Evolutionary conservation across 2,888 invertebrate genomes (phyloP).

Genomic region (Acronicta psi): DNA sequence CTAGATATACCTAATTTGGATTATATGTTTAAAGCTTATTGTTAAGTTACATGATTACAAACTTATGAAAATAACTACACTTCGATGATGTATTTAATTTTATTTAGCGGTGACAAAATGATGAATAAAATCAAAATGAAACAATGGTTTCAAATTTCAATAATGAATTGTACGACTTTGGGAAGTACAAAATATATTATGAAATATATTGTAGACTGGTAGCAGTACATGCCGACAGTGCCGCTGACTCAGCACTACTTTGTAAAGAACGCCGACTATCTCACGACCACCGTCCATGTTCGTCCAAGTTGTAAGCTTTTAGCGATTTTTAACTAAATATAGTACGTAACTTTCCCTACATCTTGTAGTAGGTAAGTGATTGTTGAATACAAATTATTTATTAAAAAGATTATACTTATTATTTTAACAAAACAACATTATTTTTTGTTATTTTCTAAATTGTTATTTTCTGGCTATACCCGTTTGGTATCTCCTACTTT

Average conservation of each 20-base stretch:
- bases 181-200: constrained; percentile 10
- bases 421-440: no score
- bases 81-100: constrained; percentile 22
- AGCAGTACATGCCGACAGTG: constrained; percentile 58
- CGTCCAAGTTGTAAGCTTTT: constrained; percentile 43
- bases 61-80: constrained; percentile 14
- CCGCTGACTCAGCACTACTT: constrained; percentile 79
- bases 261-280: constrained; percentile 74
- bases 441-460: no score
- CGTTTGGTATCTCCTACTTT: no score
- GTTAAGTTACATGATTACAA: constrained; percentile 17
- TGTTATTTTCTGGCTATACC: no score
- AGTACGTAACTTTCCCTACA: not conserved
- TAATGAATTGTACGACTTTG: no score
- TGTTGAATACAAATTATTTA: no score
- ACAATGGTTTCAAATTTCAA: no score
- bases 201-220: constrained; percentile 46
- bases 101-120: not conserved
- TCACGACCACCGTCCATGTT: constrained; percentile 61
- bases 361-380: no score
- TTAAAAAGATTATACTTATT: no score
- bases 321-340: not conserved
- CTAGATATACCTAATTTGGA: constrained; percentile 14
- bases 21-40: constrained; percentile 21
- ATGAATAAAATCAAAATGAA: no score